Evolutionary conservation across 2,113 vertebrate species (phyloP).

Genomic region (Genyomyrus donnyi): DNA sequence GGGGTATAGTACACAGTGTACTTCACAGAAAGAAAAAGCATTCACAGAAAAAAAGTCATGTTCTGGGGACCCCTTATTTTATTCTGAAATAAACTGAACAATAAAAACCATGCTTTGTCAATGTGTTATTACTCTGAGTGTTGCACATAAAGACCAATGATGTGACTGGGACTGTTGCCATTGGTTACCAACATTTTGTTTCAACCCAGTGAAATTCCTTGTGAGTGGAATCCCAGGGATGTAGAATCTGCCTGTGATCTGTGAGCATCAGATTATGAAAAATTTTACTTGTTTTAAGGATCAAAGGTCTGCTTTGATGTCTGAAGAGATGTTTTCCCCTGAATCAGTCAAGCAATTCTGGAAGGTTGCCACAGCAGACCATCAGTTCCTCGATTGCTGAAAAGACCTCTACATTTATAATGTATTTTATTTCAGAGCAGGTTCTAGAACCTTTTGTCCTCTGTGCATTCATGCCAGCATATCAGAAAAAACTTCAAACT

Average conservation of each 20-base stretch:
- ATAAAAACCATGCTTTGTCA: conserved; percentile 11
- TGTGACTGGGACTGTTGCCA: conserved; percentile 6
- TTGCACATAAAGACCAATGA: neutral
- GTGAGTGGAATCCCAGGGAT: conserved; percentile 12
- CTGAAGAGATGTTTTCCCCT: conserved; percentile 1
- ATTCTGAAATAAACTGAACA: neutral
- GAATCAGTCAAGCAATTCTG: neutral
- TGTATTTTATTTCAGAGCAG: neutral
- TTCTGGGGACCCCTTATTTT: neutral
- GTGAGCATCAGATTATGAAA: neutral
- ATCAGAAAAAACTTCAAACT: neutral
- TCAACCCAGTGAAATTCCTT: neutral
- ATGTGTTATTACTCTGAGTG: neutral
- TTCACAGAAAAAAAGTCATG: neutral
- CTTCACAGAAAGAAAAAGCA: neutral
- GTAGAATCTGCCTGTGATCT: conserved; percentile 1
- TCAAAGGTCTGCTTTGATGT: conserved; percentile 16
- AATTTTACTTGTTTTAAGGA: conserved; percentile 11
- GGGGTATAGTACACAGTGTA: neutral
- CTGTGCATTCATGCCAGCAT: neutral
- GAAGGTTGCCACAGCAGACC: conserved; percentile 1
- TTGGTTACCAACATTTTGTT: conserved; percentile 12
- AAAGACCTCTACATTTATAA: neutral
- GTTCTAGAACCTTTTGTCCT: neutral
- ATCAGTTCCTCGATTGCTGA: conserved; percentile 4